Evolutionary conservation across 2,113 vertebrate species (phyloP), one percentile per base, ranked within the genome.

Genomic region (Tupaia tana): DNA sequence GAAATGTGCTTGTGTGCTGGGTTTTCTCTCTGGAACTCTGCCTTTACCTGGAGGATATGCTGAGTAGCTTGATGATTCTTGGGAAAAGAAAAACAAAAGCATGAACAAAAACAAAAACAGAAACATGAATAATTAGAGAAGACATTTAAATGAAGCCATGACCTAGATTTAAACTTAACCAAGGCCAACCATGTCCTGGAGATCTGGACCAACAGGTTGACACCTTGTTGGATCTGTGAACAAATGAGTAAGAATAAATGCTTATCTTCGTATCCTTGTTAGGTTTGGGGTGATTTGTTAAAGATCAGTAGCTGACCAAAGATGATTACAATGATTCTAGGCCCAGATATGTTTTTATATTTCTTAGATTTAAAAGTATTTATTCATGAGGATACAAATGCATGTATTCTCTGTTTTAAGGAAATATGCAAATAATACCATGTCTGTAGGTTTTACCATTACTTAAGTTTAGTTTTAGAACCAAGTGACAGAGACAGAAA

Each of bases 381-480:
- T 43, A 66, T 43, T 75, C 63, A 58, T 1, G 29, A 67, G 3
- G 0, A 24, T 92, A 2, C 10, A 77, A 90, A 90, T 75, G 19
- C n/a, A 58, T 56, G 9, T 82, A 7, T 61, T 19, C 27, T 84
- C 18, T 84, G 16, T 67, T 84, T 84, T 81, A 85, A 71, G 52
- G 12, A 90, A 93, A 89, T 59, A 34, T 0, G 25, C 12, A 80
- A 93, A 80, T 3, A 29, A 12, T 12, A 78, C 15, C 5, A 29
- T 56, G 24, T 1, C 7, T 69, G 6, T 63, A 18, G 3, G 2
- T 82, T 85, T 79, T 63, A 11, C 34, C 10, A 58, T 66, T 11
- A 63, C 64, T 86, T 89, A 86, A 69, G 9, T 91, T 69, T 94
- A 2, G 6, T 92, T 71, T 85, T 66, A 90, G 77, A 95, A 18